A percentile compares a stretch with the other conserved stretches of the same genome.
Evolutionary conservation across 2,797 vertebrate species (phyloP).

Genomic region (Phaenicophaeus curvirostris): DNA sequence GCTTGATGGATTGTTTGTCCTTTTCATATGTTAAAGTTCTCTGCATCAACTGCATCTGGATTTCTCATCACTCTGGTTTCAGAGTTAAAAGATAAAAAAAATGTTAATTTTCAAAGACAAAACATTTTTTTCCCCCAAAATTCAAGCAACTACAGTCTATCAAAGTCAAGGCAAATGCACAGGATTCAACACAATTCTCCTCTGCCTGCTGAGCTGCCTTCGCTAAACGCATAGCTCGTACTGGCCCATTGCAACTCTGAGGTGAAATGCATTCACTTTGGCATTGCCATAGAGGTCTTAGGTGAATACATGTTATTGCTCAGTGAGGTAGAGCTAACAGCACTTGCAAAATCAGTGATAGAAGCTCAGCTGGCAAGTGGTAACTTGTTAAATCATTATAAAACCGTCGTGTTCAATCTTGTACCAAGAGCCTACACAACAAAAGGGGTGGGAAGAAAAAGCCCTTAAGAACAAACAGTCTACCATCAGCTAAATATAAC

Average conservation of each 20-base stretch:
- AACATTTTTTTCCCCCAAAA: neutral
- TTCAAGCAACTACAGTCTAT: neutral
- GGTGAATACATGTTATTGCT: neutral
- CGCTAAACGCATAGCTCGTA: neutral
- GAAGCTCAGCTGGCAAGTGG: neutral
- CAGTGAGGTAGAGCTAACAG: neutral
- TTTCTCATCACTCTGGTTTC: neutral
- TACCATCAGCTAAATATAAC: neutral
- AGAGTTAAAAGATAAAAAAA: neutral
- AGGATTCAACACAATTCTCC: neutral
- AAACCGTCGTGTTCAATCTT: neutral
- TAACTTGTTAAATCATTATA: slow-evolving; percentile 22
- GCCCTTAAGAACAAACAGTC: neutral
- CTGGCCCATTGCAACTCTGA: neutral
- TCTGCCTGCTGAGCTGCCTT: neutral
- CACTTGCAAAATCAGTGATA: neutral
- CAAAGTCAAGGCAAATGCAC: neutral
- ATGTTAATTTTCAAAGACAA: neutral
- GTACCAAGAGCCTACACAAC: neutral
- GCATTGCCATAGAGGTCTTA: neutral
- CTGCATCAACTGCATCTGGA: slow-evolving; percentile 57
- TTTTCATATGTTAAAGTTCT: slow-evolving; percentile 50
- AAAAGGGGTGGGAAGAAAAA: neutral
- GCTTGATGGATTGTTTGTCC: slow-evolving; percentile 62
- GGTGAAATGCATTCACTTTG: neutral